Evolutionary conservation across 2,888 invertebrate species (phyloP), one percentile per base, ranked within the genome.

Genomic region (Stenodera caucasica): DNA sequence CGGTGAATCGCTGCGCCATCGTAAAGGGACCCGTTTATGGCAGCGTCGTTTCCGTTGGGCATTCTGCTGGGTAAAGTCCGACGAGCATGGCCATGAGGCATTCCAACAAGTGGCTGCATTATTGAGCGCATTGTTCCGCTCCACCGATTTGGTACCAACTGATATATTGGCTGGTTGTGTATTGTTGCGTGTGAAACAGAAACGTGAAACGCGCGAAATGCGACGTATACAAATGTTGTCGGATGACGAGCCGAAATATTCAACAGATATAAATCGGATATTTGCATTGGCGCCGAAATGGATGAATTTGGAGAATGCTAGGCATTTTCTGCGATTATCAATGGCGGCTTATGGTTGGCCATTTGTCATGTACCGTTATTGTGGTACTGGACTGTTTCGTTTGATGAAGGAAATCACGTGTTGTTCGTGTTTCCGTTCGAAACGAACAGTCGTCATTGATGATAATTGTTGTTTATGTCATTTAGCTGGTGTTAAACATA

Each of bases 381-480:
- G 89, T 64, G 87, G 87, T 63, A 89, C 90, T 0, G 92, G 92
- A 2, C 83, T 90, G 67, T 92, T 90, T 79, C 86, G 88, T 67
- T 80, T 94, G 57, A 83, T 88, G 30, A 82, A 84, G 7, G 85
- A 88, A 73, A 81, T 90, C 70, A 88, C 88, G 4, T 91, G 90
- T 75, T 91, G 91, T 74, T 81, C 85, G 49, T 91, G 91, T 75
- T 88, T 78, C 63, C 71, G 73, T 74, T 54, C 65, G 6, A 84
- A 85, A 68, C 82, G 82, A 49, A 86, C 86, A 2, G 83, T 87
- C 68, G 88, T 94, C 49, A 84, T 88, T n/a, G 90, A 91, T 63
- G 96, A 96, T 81, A 95, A 96, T 81, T 94, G 94, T 79, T 96
- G 95, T 78, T 82, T 90, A 72, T 96, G 95, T 80, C 89, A 94